These are phyloP conservation scores for Erebia epiphron DNA, from an alignment of 2,888 invertebrate species.

Conservation along the genomic window DNA sequence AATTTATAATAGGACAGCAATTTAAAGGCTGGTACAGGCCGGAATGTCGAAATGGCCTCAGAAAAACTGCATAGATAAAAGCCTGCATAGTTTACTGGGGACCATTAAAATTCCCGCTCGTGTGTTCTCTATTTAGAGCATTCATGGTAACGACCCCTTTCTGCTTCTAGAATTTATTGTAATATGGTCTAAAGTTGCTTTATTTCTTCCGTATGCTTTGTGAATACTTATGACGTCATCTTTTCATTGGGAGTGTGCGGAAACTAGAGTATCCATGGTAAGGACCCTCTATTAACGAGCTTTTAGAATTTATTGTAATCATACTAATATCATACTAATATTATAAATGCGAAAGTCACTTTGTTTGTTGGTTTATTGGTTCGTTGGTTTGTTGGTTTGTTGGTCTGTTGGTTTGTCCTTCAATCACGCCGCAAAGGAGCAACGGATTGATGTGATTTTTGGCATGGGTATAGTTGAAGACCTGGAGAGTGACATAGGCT, in stretches of 20 bases:
- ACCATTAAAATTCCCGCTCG: constrained; percentile 77
- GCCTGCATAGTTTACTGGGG: constrained; percentile 50
- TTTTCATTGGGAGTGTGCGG: too few relatives aligned
- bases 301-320: constrained; percentile 29
- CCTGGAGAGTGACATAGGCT: too few relatives aligned
- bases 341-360: too few relatives aligned
- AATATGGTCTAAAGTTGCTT: constrained; percentile 21
- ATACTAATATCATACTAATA: too few relatives aligned
- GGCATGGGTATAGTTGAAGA: too few relatives aligned
- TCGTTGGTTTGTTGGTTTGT: too few relatives aligned
- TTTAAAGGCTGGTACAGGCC: constrained; percentile 39
- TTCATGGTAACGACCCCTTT: constrained; percentile 30
- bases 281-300: constrained; percentile 15
- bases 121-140: constrained; percentile 71
- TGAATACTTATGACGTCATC: neutral
- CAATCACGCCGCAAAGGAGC: too few relatives aligned
- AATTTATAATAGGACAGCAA: constrained; percentile 43
- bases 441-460: too few relatives aligned
- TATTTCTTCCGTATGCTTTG: constrained; percentile 26
- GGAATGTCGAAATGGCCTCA: constrained; percentile 55
- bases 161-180: constrained; percentile 30
- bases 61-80: constrained; percentile 29
- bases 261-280: constrained; percentile 52
- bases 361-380: too few relatives aligned
- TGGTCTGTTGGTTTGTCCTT: too few relatives aligned